phyloP scores from a whole-genome alignment of 92 coral and sea anemone genomes.

The Porites lobata region DNA sequence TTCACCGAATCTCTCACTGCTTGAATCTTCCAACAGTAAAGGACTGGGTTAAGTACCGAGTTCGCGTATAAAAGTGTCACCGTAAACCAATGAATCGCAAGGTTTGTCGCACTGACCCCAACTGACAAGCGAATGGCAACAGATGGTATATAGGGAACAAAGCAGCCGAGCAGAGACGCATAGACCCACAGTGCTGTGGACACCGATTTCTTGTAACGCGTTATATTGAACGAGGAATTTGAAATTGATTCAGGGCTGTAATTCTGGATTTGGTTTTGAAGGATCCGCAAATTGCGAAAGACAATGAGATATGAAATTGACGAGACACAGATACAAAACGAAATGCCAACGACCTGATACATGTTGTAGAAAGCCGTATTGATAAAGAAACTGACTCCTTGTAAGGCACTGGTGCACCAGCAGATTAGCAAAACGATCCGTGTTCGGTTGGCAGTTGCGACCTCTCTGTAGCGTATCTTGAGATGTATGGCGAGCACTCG shows the following conservation, averaged over 20 bases:
- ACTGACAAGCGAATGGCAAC: not conserved
- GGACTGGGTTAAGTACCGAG: constrained; percentile 11
- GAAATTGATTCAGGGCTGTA: not conserved
- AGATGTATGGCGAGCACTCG: constrained; percentile 23
- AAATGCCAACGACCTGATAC: constrained; percentile 21
- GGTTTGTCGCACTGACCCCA: not conserved
- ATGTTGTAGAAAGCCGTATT: not conserved
- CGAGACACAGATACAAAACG: constrained; percentile 7
- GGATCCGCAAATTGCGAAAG: constrained; percentile 6
- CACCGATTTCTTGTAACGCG: not conserved
- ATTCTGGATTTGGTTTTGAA: constrained; percentile 34
- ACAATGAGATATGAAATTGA: constrained; percentile 13
- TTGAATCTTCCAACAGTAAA: constrained; percentile 31
- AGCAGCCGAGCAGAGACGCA: not conserved
- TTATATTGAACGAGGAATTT: constrained; percentile 5
- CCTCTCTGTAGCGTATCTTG: constrained; percentile 16
- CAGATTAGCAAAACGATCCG: constrained; percentile 9
- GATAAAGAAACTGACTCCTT: not conserved
- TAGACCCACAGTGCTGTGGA: constrained; percentile 35
- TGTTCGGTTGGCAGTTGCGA: not conserved
- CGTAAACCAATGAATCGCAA: constrained; percentile 1
- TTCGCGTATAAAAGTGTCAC: constrained; percentile 13
- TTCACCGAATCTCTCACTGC: constrained; percentile 19
- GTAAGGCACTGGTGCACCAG: constrained; percentile 25
- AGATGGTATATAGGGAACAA: not conserved